A percentile compares a stretch with the other conserved stretches of the same genome.
Conservation (phyloP, 2,888 invertebrate species). For the Heliconius sara region DNA sequence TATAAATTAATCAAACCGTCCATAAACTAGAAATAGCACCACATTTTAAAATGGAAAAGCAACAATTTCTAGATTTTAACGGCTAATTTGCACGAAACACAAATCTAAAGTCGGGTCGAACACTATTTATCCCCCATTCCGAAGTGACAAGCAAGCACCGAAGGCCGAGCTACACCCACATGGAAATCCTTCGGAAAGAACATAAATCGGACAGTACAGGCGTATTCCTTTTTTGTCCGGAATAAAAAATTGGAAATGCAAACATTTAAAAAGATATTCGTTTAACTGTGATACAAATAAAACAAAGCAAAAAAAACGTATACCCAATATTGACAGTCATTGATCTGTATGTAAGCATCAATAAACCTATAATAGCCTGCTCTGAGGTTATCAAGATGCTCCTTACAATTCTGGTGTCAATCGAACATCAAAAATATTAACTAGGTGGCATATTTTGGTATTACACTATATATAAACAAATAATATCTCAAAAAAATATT, state of each 20-base stretch:
- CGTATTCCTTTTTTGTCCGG: slow-evolving; percentile 41
- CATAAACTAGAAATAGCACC: background rate
- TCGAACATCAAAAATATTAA: slow-evolving; percentile 17
- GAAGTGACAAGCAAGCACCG: slow-evolving; percentile 50
- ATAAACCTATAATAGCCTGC: slow-evolving; percentile 33
- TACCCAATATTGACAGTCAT: slow-evolving; percentile 37
- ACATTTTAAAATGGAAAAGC: slow-evolving; percentile 21
- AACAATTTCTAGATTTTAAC: slow-evolving; percentile 33
- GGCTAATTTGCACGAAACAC: slow-evolving; percentile 50
- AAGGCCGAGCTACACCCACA: slow-evolving; percentile 53
- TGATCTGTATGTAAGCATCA: slow-evolving; percentile 17
- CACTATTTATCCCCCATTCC: slow-evolving; percentile 53
- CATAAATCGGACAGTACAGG: slow-evolving; percentile 51
- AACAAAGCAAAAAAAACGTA: slow-evolving; percentile 2
- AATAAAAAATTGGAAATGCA: slow-evolving; percentile 41
- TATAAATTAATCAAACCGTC: background rate
- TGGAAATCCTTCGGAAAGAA: slow-evolving; percentile 52
- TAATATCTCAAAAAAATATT: background rate
- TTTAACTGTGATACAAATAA: slow-evolving; percentile 1
- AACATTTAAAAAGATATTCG: slow-evolving; percentile 33
- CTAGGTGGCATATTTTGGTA: background rate
- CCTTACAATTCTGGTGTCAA: slow-evolving; percentile 27
- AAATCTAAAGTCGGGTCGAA: slow-evolving; percentile 51
- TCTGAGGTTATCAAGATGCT: slow-evolving; percentile 35
- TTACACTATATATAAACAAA: background rate